These are phyloP conservation scores for Suillia variegata DNA, from an alignment of 2,888 invertebrate genomes.

Conservation along the genomic window DNA sequence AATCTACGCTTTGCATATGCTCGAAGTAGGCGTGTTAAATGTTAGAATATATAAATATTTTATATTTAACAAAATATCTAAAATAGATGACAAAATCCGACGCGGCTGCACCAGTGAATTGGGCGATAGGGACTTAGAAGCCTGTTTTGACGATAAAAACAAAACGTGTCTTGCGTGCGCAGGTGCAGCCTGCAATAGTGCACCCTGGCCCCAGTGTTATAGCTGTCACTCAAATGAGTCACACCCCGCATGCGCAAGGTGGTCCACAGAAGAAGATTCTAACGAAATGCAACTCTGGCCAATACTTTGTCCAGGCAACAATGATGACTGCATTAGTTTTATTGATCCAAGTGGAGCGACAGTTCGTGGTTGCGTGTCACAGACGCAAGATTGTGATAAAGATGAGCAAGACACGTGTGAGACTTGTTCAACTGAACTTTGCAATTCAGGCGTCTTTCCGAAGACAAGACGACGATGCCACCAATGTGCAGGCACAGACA, in stretches of 20 bases:
- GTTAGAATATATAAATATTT: too few species aligned
- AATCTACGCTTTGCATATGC: constrained; percentile 7
- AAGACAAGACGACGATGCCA: constrained; percentile 25
- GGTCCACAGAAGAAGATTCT: constrained; percentile 13
- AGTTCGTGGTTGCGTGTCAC: constrained; percentile 25
- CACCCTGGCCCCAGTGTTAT: constrained; percentile 27
- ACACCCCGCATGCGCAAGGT: constrained; percentile 27
- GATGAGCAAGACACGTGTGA: not conserved
- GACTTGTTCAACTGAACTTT: constrained; percentile 14
- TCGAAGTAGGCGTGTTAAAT: too few species aligned
- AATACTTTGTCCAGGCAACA: constrained; percentile 20
- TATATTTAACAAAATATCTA: too few species aligned
- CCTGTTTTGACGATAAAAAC: constrained; percentile 9
- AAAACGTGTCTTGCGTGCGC: constrained; percentile 15
- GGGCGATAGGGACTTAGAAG: not conserved
- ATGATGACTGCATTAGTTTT: constrained; percentile 26
- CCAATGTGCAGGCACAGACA: constrained; percentile 23
- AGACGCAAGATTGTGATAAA: not conserved
- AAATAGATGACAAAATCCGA: not conserved
- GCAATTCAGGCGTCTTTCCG: constrained; percentile 31
- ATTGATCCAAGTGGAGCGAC: constrained; percentile 26
- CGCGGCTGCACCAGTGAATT: constrained; percentile 21
- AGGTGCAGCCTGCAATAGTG: constrained; percentile 24
- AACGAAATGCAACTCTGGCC: not conserved
- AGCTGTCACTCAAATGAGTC: constrained; percentile 25